These are phyloP conservation scores for Saccostrea glomerata DNA, from an alignment of 1,140 invertebrate genomes.

Conservation along the genomic window DNA sequence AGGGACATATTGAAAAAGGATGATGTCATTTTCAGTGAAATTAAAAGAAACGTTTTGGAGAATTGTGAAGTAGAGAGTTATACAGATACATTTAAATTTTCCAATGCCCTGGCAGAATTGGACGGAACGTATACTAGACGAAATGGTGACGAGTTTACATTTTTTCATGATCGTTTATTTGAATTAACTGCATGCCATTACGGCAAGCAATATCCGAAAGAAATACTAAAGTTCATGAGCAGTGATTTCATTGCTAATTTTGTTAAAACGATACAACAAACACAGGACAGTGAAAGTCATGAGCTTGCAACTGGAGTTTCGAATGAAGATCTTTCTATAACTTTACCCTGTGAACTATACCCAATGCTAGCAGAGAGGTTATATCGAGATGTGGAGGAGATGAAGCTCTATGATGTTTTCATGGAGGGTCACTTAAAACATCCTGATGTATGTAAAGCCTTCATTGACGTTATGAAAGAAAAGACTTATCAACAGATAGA, in stretches of 20 bases:
- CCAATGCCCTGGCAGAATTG: background rate
- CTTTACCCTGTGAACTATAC: background rate
- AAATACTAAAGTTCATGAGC: background rate
- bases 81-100: slow-evolving; percentile 11
- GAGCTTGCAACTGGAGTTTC: background rate
- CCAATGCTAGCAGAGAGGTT: background rate
- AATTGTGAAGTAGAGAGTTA: background rate
- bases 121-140: background rate
- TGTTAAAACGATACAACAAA: background rate
- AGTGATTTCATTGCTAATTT: background rate
- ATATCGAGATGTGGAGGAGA: background rate
- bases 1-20: background rate
- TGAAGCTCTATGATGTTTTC: background rate
- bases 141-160: background rate
- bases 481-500: background rate
- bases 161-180: slow-evolving; percentile 1
- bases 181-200: slow-evolving; percentile 36
- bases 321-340: background rate
- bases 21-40: background rate
- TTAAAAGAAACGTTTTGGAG: background rate
- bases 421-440: background rate
- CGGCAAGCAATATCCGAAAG: background rate
- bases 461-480: background rate
- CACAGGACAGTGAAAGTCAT: background rate
- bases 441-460: background rate